Conservation (phyloP, 2,797 vertebrate genomes). For the Falco berigora region DNA sequence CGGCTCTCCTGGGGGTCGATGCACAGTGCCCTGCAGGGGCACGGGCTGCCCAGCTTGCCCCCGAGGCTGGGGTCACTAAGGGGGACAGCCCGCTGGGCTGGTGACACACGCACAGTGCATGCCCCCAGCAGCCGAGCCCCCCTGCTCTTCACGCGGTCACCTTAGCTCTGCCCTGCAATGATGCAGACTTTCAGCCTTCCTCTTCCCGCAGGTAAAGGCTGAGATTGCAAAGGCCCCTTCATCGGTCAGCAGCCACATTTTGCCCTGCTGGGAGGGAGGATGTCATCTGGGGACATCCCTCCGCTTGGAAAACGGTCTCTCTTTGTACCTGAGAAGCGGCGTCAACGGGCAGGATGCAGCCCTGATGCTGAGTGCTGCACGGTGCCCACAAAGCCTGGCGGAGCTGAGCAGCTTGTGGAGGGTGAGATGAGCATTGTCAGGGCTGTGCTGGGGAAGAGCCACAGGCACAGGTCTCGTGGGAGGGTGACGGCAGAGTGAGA, state of each 20-base stretch:
- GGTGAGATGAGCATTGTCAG: fast-evolving
- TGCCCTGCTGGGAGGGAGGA: neutral
- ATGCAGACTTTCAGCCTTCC: neutral
- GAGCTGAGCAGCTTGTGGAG: fast-evolving
- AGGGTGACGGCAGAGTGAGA: neutral
- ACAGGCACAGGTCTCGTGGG: neutral
- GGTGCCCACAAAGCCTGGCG: fast-evolving
- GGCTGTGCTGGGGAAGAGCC: neutral
- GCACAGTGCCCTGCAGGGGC: neutral
- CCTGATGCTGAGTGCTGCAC: neutral
- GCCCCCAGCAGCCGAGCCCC: neutral
- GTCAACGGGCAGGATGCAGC: fast-evolving
- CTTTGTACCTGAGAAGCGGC: neutral
- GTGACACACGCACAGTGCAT: neutral
- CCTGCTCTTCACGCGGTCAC: neutral
- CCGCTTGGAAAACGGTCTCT: neutral
- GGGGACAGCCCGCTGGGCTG: neutral
- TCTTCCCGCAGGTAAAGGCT: neutral
- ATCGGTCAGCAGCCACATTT: neutral
- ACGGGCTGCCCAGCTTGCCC: fast-evolving
- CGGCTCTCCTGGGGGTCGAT: neutral
- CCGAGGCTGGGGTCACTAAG: neutral
- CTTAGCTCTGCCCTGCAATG: neutral
- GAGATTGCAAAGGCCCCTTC: neutral
- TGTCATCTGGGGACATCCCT: neutral